Percentiles rank a stretch among this genome's conserved stretches.
phyloP scores from a whole-genome alignment of 1,140 invertebrate genomes.

The Micrasema longulum region DNA sequence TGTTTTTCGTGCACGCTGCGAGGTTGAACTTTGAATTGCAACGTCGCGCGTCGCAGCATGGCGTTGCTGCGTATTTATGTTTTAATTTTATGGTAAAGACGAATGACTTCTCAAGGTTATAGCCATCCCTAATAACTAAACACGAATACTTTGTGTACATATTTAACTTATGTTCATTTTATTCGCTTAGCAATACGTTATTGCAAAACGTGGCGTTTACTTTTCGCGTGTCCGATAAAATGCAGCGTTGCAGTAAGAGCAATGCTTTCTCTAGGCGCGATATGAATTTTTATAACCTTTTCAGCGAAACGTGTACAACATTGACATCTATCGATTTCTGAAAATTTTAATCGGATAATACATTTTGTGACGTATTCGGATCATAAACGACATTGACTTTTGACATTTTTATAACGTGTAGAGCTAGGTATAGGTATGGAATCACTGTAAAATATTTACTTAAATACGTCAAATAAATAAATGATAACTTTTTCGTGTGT shows the following conservation, averaged over 20 bases:
- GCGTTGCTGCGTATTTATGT: slow-evolving; percentile 30
- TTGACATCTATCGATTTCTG: slow-evolving; percentile 38
- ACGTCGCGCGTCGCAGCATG: slow-evolving; percentile 24
- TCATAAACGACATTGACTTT: slow-evolving; percentile 9
- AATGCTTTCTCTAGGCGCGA: slow-evolving; percentile 13
- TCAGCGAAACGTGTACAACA: slow-evolving; percentile 27
- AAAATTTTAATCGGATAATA: slow-evolving; percentile 35
- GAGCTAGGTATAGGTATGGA: neutral
- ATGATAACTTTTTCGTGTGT: too few species aligned
- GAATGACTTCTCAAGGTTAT: slow-evolving; percentile 17
- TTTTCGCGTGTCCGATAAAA: neutral
- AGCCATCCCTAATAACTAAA: slow-evolving; percentile 35
- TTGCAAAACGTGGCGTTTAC: too few species aligned
- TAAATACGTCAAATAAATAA: neutral
- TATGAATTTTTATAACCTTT: slow-evolving; percentile 28
- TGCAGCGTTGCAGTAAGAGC: slow-evolving; percentile 13
- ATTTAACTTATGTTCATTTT: neutral
- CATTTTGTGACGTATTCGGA: slow-evolving; percentile 9
- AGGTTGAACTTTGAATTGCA: slow-evolving; percentile 31
- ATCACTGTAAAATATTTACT: too few species aligned
- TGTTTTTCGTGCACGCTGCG: neutral
- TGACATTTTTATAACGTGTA: slow-evolving; percentile 20
- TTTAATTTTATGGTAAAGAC: slow-evolving; percentile 28
- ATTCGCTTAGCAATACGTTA: neutral
- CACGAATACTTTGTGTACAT: neutral